Evolutionary conservation across 1,140 invertebrate genomes (phyloP), one percentile per base, ranked within the genome.

Genomic region (Brachionus sp.): DNA sequence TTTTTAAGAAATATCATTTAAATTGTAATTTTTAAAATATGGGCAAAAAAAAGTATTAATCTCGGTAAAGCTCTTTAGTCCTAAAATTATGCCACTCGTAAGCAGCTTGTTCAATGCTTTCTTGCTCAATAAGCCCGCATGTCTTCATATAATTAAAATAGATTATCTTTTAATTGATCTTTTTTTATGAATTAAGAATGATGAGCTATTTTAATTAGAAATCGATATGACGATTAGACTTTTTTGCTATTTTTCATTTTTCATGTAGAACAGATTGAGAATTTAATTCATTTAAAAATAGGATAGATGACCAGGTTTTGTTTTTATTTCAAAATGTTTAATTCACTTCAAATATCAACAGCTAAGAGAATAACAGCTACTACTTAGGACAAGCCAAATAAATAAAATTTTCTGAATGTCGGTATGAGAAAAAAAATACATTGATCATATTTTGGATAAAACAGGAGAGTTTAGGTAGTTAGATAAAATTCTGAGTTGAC

Each of bases 111-210:
- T 57, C 7, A 23, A 57, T 57, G 50, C 50, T 57, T 57, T 57
- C 50, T 57, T 57, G 50, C 19, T 57, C 50, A 57, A 70, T 19
- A 39, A 70, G 66, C 37, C 66, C 29, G 66, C 66, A 70, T 70
- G 66, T 70, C 66, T 70, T 39, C 16, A 70, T 37, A 70, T 70
- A 70, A 70, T 70, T 70, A 70, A 37, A 39, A 70, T 37, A 70
- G 35, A 70, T 70, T 70, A 70, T 70, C 66, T 70, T 70, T 70
- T 70, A 70, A 70, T 70, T 70, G 66, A 70, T 70, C 66, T 70
- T 70, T 70, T 70, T 39, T 13, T 29, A 33, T 70, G 66, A 70
- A 70, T 37, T 70, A 66, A 37, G 33, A 39, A 70, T 70, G 66
- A 70, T 70, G 66, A 70, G 66, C 16, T 70, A 39, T 70, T 70